Conservation (phyloP, 2,113 vertebrate genomes). For the Lampris incognitus region DNA sequence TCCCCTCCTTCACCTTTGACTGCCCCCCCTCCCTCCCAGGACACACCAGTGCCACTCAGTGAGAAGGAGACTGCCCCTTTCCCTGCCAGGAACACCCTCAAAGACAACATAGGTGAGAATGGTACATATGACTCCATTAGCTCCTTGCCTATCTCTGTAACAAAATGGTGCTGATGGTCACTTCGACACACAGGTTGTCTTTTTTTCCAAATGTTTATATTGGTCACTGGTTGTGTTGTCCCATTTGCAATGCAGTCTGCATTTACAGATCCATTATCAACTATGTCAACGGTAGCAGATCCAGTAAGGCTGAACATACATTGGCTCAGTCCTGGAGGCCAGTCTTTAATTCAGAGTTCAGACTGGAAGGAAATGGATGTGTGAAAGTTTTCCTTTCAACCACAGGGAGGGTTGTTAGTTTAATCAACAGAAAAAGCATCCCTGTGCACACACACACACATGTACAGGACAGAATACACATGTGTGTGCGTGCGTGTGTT, state of each 20-base stretch:
- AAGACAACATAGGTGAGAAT: conserved; percentile 86
- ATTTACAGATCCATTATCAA: not conserved
- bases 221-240: no score
- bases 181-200: not conserved
- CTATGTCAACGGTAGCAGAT: not conserved
- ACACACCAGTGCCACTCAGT: conserved; percentile 74
- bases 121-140: not conserved
- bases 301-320: no score
- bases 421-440: conserved; percentile 4
- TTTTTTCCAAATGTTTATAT: not conserved
- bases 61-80: conserved; percentile 59
- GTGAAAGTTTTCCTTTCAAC: conserved; percentile 1
- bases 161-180: no score
- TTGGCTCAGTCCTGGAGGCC: no score
- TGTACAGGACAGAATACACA: not conserved
- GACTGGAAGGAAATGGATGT: conserved; percentile 4
- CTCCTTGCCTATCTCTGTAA: not conserved
- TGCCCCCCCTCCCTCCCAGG: conserved; percentile 33
- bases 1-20: conserved; percentile 32
- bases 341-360: not conserved
- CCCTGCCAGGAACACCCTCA: conserved; percentile 75
- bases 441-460: not conserved
- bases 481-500: conserved; percentile 2
- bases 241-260: not conserved
- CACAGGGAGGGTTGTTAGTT: conserved; percentile 18